Evolutionary conservation across 23 tunicate species (phyloP).

Genomic region (Trididemnum miniatum): DNA sequence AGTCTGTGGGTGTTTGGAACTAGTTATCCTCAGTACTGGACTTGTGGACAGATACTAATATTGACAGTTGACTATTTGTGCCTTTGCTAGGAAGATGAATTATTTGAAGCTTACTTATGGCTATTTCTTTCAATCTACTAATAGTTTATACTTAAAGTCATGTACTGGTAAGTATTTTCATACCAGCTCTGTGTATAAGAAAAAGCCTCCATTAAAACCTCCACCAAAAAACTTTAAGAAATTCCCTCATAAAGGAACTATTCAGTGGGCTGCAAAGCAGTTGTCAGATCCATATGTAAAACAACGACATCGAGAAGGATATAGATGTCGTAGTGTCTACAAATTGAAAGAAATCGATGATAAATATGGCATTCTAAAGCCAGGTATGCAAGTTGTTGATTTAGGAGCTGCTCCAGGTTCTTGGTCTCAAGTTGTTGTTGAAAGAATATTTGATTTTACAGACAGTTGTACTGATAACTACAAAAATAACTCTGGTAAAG

Average conservation of each 20-base stretch:
- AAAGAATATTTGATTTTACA: constrained; percentile 2
- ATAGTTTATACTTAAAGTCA: too few species aligned
- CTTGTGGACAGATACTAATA: too few species aligned
- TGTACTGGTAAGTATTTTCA: too few species aligned
- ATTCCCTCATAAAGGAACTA: constrained; percentile 64
- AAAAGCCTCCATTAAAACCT: constrained; percentile 22
- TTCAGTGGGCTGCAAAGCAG: constrained; percentile 55
- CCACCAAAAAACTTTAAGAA: constrained; percentile 69
- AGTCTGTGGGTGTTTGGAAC: too few species aligned
- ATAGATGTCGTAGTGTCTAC: constrained; percentile 85
- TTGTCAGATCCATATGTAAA: constrained; percentile 86
- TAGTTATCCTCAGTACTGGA: too few species aligned
- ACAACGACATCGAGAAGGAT: constrained; percentile 56
- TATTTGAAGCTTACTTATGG: too few species aligned
- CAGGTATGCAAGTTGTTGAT: constrained; percentile 67
- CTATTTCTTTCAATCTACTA: too few species aligned
- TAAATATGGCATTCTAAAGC: constrained; percentile 45
- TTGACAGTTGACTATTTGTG: too few species aligned
- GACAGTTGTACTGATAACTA: not conserved
- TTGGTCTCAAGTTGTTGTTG: constrained; percentile 88
- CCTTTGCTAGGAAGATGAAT: too few species aligned
- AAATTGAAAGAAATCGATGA: constrained; percentile 87
- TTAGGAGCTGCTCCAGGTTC: constrained; percentile 96
- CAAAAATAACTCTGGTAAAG: constrained; percentile 21
- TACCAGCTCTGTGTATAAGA: not conserved